phyloP scores from a whole-genome alignment of 2,797 vertebrate species.

The Todus mexicanus region DNA sequence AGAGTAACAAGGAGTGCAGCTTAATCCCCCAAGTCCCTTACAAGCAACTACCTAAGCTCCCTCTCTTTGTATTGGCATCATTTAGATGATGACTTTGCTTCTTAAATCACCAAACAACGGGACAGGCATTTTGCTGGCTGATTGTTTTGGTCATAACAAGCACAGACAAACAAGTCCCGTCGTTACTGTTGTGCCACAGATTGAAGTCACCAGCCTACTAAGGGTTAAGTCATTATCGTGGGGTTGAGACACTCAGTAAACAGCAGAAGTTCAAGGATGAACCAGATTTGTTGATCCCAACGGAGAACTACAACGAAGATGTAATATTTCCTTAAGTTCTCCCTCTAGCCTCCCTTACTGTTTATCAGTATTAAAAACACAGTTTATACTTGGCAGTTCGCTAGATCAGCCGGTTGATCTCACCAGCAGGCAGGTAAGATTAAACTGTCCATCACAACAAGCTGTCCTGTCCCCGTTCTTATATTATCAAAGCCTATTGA shows the following conservation, averaged over 20 bases:
- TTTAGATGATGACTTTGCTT: neutral
- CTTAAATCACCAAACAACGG: too few relatives aligned
- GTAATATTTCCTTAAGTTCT: slow-evolving; percentile 54
- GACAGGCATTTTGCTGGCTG: neutral
- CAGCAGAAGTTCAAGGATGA: slow-evolving; percentile 46
- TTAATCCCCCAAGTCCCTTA: too few relatives aligned
- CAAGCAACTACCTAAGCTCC: neutral
- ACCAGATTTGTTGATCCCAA: slow-evolving; percentile 55
- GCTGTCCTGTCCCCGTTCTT: slow-evolving; percentile 8
- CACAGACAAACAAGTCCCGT: neutral
- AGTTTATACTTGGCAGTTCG: slow-evolving; percentile 55
- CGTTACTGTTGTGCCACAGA: neutral
- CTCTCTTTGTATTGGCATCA: neutral
- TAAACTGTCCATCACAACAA: slow-evolving; percentile 62
- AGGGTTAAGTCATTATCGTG: slow-evolving; percentile 47
- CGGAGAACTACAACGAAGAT: slow-evolving; percentile 62
- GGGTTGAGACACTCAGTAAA: slow-evolving; percentile 42
- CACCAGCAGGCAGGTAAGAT: slow-evolving; percentile 62
- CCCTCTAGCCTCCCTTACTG: neutral
- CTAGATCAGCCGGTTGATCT: neutral
- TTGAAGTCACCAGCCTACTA: neutral
- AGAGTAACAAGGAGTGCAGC: neutral
- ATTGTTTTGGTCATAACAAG: neutral
- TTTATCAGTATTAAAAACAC: slow-evolving; percentile 60
- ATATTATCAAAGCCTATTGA: neutral